Conservation (phyloP, 2,113 vertebrate genomes). For the Heteronetta atricapilla region DNA sequence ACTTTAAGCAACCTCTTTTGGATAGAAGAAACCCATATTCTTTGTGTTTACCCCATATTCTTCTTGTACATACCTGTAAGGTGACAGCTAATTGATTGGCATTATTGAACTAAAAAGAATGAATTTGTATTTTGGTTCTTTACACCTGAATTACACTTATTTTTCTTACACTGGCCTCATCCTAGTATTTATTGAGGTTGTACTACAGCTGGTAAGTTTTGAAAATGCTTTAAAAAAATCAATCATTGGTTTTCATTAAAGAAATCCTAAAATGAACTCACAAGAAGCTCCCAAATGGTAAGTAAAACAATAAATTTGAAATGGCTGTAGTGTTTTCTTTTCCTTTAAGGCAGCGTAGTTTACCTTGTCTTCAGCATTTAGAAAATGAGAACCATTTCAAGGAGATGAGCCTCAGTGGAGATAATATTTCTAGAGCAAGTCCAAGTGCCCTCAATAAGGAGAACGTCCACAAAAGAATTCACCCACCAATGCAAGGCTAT, state of each 20-base stretch:
- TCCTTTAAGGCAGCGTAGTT: background rate
- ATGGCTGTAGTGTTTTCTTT: background rate
- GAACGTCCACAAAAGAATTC: background rate
- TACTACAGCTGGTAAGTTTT: background rate
- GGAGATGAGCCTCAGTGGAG: background rate
- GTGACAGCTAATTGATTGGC: background rate
- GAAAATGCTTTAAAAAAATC: conserved; percentile 38
- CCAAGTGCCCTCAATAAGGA: background rate
- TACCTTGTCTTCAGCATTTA: background rate
- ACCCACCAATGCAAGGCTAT: background rate
- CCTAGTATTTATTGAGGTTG: background rate
- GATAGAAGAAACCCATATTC: background rate
- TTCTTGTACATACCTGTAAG: rapidly evolving
- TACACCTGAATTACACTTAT: background rate
- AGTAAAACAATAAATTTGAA: conserved; percentile 17
- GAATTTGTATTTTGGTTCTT: background rate
- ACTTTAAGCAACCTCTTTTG: background rate
- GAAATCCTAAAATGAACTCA: background rate
- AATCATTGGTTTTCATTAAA: conserved; percentile 40
- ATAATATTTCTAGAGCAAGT: background rate
- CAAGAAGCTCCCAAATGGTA: background rate
- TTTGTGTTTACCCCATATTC: background rate
- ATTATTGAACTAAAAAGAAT: background rate
- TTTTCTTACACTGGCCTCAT: background rate
- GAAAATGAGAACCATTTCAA: conserved; percentile 35